Evolutionary conservation across 2,888 invertebrate genomes (phyloP).

Genomic region (Rhagophthalmus giganteus): DNA sequence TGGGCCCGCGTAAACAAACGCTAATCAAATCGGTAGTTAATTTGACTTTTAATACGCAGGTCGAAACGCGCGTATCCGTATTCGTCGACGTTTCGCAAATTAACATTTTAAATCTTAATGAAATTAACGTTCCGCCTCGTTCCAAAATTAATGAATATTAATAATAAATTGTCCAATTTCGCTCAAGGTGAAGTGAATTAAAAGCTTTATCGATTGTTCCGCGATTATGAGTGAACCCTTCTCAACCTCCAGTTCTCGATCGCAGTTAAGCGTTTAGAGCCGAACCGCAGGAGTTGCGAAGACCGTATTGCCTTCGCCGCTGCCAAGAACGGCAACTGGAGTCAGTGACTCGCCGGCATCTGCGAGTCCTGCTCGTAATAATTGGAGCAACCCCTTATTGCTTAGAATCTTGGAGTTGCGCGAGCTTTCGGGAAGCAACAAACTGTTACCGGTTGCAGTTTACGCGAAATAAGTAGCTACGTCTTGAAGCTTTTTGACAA

Average conservation of each 20-base stretch:
- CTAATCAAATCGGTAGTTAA: no score
- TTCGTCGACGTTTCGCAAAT: no score
- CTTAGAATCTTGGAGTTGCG: conserved; percentile 11
- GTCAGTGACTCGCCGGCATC: conserved; percentile 49
- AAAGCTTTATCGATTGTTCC: not conserved
- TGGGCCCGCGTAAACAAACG: no score
- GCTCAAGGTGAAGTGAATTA: not conserved
- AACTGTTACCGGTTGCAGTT: conserved; percentile 8
- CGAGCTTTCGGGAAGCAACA: conserved; percentile 8
- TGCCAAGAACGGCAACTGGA: conserved; percentile 38
- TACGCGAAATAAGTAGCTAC: conserved; percentile 11
- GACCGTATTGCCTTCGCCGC: conserved; percentile 34
- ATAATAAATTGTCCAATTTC: no score
- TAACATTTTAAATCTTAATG: no score
- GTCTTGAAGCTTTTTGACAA: conserved; percentile 6
- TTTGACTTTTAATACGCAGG: no score
- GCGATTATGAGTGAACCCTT: not conserved
- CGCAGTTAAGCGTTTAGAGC: conserved; percentile 37
- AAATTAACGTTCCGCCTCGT: no score
- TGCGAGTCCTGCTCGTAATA: conserved; percentile 36
- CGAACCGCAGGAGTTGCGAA: conserved; percentile 40
- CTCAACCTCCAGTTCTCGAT: not conserved
- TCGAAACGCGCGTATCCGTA: no score
- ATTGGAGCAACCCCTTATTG: conserved; percentile 28
- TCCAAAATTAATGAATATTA: no score